phyloP scores from a whole-genome alignment of 2,888 invertebrate species.

The Eumacrocentrus americanus region DNA sequence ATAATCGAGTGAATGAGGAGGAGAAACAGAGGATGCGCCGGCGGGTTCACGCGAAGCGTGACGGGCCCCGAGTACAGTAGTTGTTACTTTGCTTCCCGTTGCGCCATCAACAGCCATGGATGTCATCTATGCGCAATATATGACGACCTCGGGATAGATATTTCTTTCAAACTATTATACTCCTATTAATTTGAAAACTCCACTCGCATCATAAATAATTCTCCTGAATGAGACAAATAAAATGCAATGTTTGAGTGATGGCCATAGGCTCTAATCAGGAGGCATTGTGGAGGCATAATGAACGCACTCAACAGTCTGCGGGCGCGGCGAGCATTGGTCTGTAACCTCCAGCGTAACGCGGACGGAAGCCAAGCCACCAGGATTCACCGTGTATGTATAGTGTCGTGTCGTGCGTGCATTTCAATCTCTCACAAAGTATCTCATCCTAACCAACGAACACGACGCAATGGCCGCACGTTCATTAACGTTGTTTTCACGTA shows the following conservation, averaged over 20 bases:
- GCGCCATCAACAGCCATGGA: constrained; percentile 16
- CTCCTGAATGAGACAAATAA: neutral
- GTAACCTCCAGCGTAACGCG: constrained; percentile 10
- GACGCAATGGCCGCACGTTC: constrained; percentile 37
- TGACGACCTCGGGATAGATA: neutral
- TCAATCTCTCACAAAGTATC: neutral
- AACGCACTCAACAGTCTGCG: constrained; percentile 19
- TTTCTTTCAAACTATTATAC: neutral
- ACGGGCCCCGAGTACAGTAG: constrained; percentile 9
- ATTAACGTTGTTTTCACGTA: constrained; percentile 48
- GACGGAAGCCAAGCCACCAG: neutral
- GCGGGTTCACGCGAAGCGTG: constrained; percentile 9
- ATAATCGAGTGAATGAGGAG: constrained; percentile 15
- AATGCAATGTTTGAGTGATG: neutral
- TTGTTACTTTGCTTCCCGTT: constrained; percentile 10
- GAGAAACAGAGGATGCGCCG: neutral
- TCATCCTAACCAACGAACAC: constrained; percentile 5
- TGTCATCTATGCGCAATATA: constrained; percentile 10
- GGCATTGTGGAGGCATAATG: constrained; percentile 14
- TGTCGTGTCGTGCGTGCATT: too few species aligned
- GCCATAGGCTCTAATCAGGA: constrained; percentile 13
- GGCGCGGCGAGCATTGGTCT: constrained; percentile 9
- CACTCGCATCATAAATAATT: neutral
- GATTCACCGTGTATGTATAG: neutral
- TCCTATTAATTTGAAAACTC: neutral